These are phyloP conservation scores for Drosophila saltans DNA, from an alignment of 1,140 invertebrate genomes.

Conservation along the genomic window DNA sequence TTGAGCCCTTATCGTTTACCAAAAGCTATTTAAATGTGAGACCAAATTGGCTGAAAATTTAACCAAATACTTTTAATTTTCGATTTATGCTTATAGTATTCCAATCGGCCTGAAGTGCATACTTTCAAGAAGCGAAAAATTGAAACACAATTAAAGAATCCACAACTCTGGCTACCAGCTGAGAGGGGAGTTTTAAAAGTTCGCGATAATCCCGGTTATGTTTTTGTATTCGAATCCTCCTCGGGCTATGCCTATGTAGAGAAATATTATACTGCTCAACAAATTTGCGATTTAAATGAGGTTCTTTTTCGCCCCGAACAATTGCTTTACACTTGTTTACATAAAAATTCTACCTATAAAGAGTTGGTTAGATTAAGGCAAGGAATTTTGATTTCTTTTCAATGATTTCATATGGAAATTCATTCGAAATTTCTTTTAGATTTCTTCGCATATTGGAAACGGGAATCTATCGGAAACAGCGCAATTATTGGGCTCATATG, in stretches of 20 bases:
- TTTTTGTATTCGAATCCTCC: slow-evolving; percentile 63
- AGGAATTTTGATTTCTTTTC: no score
- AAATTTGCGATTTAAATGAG: slow-evolving; percentile 79
- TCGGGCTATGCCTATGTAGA: slow-evolving; percentile 69
- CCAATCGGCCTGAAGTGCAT: slow-evolving; percentile 55
- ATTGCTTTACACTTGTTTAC: slow-evolving; percentile 58
- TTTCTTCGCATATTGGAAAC: slow-evolving; percentile 65
- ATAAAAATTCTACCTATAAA: slow-evolving; percentile 73
- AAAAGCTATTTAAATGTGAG: slow-evolving; percentile 73
- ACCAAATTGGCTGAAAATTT: background rate
- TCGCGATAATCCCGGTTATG: slow-evolving; percentile 72
- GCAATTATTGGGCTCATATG: slow-evolving; percentile 58
- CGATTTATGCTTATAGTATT: slow-evolving; percentile 35
- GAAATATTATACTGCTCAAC: slow-evolving; percentile 55
- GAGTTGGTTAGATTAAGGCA: slow-evolving; percentile 57
- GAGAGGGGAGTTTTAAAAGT: slow-evolving; percentile 64
- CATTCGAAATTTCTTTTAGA: slow-evolving; percentile 27
- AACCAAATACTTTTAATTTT: background rate
- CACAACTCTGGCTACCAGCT: slow-evolving; percentile 65
- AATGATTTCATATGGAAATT: no score
- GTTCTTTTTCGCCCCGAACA: slow-evolving; percentile 65
- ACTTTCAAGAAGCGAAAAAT: slow-evolving; percentile 65
- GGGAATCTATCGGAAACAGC: slow-evolving; percentile 68
- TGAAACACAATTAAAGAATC: slow-evolving; percentile 44
- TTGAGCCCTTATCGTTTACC: slow-evolving; percentile 71